Evolutionary conservation across 2,888 invertebrate genomes (phyloP), one percentile per base, ranked within the genome.

Genomic region (Candidula unifasciata): DNA sequence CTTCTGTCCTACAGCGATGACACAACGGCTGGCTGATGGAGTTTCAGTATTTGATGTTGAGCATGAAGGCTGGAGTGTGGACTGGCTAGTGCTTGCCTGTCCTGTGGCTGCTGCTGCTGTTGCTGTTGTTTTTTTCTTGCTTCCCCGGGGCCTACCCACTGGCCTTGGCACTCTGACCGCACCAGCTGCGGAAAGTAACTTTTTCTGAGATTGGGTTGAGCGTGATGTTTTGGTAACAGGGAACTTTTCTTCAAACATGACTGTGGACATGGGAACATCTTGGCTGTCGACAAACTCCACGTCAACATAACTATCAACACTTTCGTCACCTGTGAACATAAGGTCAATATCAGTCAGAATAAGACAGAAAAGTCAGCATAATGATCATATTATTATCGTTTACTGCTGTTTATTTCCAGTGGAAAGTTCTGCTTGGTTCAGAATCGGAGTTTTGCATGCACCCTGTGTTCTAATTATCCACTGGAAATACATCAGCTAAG

Each of bases 241-340:
- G 74, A 82, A 0, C n/a, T 37, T 27, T 37, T 60, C 64, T 16
- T 74, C 82, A 82, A 71, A 81, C 35, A 37, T 60, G 33, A 73
- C 81, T 30, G 73, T 57, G 5, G 54, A 16, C 8, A 6, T 10
- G 44, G 44, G 30, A 64, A n/a, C n/a, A n/a, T n/a, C n/a, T 33
- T 74, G 24, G 74, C 37, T 18, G 74, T 74, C 35, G n/a, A 82
- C n/a, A n/a, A 80, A 80, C 66, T 84, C 84, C 16, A 84, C 80
- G 66, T 83, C 83, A 10, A 83, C 83, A 73, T 83, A n/a, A n/a
- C n/a, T n/a, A n/a, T n/a, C n/a, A n/a, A n/a, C 83, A 73, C 84
- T 84, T 60, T 84, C 84, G 66, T 84, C 80, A 73, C 80, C 84
- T 84, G 66, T 13, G 10, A 44, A 66, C 35, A 78, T 44, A 78